Evolutionary conservation across 2,113 vertebrate species (phyloP), one percentile per base, ranked within the genome.

Genomic region (Periophthalmus modestus): DNA sequence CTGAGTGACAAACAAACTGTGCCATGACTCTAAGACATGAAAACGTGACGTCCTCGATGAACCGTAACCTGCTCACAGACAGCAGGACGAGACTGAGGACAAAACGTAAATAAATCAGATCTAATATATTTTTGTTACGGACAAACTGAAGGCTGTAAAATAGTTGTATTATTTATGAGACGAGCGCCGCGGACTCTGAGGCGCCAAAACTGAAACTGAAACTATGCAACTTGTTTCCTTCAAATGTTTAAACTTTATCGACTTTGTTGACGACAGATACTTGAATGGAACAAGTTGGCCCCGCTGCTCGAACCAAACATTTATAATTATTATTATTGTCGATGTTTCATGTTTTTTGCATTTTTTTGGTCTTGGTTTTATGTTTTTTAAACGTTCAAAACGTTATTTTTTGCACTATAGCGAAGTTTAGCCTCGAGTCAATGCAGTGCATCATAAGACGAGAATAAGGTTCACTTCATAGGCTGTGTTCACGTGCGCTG

Each of bases 261-360:
- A 68, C 77, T 72, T 70, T 86, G 79, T 58, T 82, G 84, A 80
- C 93, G 95, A 96, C 94, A 96, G 96, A 97, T 97, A 98, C 97
- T 98, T 99, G 97, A 98, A 98, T 94, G 95, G 96, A 96, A 96
- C 89, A 95, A 95, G 95, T 98, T 98, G 95, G 96, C 95, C 92
- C 91, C 94, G 95, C 93, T 98, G 95, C 95, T 98, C 96, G 96
- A 96, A 95, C 94, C 96, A 98, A 99, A 98, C 96, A 96, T 88
- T 78, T 84, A 85, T 87, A 82, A 95, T 79, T 85, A 82, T 85
- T 75, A 85, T 85, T 74, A 77, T 87, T 85, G 78, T 83, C 81
- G 68, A 77, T 74, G 33, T 81, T 85, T 54, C 78, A 24, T 15
- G 13, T 59, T 74, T 68, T 28, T 72, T 87, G 55, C 83, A 82